Conservation (phyloP, 2,888 invertebrate genomes). For the Agonopterix alstromeriana region DNA sequence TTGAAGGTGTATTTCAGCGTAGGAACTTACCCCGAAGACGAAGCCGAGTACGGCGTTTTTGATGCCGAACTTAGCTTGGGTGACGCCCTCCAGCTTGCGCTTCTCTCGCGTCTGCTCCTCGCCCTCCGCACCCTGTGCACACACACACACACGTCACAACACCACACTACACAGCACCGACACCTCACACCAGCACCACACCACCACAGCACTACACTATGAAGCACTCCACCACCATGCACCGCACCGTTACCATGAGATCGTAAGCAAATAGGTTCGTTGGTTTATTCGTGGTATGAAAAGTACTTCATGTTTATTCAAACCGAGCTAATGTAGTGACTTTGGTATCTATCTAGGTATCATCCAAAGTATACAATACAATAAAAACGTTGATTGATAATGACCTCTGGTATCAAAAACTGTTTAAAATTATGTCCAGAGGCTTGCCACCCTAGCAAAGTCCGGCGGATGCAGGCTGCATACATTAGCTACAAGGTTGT, state of each 20-base stretch:
- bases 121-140: constrained; percentile 41
- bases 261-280: background rate
- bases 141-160: constrained; percentile 29
- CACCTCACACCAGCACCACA: constrained; percentile 10
- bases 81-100: constrained; percentile 82
- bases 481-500: too few relatives aligned
- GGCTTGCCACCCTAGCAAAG: too few relatives aligned
- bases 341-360: too few relatives aligned
- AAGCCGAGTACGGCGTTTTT: constrained; percentile 89
- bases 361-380: too few relatives aligned
- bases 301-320: too few relatives aligned
- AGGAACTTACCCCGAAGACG: constrained; percentile 85
- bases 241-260: constrained; percentile 6
- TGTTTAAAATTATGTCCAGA: too few relatives aligned
- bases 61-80: constrained; percentile 81
- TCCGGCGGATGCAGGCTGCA: too few relatives aligned
- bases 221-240: constrained; percentile 15
- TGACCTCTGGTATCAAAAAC: too few relatives aligned
- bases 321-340: too few relatives aligned
- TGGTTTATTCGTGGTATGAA: too few relatives aligned
- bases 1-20: background rate
- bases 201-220: constrained; percentile 11
- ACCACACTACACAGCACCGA: constrained; percentile 14
- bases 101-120: constrained; percentile 80
- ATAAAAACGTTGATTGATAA: too few relatives aligned